Evolutionary conservation across 2,888 invertebrate species (phyloP), one percentile per base, ranked within the genome.

Genomic region (Anodontia alba): DNA sequence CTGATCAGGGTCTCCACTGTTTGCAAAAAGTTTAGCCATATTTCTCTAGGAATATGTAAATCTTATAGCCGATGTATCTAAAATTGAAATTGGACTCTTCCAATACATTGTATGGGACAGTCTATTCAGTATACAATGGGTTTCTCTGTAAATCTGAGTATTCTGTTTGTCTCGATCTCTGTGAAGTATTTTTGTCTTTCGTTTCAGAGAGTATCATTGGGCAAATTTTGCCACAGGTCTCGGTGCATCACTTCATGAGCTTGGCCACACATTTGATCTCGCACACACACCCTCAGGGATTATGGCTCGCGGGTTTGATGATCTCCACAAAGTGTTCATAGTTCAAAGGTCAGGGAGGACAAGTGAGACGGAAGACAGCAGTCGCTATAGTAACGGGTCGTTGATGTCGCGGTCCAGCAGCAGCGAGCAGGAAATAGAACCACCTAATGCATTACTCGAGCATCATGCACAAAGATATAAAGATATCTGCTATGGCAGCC

Each of bases 221-320:
- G 97, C 97, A 43, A 98, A 98, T 93, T 97, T 97, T 94, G 97
- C 98, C 23, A 98, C 98, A 8, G 98, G 98, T 26, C 95, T 99
- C 54, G 99, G 99, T 23, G 97, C 98, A 23, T 97, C 97, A 12
- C 96, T 98, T 54, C 99, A 99, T 94, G 99, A 99, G 95, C 95
- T 99, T 68, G 98, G 98, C 23, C 99, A 99, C 94, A 97, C 97
- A 0, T 98, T 99, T 94, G 98, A 98, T 95, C 96, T 99, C 78
- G 98, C 98, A 0, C 99, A 99, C 93, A 97, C 98, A 0, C 96
- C 96, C 89, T 96, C 97, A 88, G 99, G 99, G 26, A 97, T 99
- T 79, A 99, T 99, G 99, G 98, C 97, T 10, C 88, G 94, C 7
- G 94, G 94, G 20, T 94, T 94, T 87, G 94, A 94, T 84, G 94